phyloP scores from a whole-genome alignment of 2,113 vertebrate genomes.

The Megaceryle torquata region DNA sequence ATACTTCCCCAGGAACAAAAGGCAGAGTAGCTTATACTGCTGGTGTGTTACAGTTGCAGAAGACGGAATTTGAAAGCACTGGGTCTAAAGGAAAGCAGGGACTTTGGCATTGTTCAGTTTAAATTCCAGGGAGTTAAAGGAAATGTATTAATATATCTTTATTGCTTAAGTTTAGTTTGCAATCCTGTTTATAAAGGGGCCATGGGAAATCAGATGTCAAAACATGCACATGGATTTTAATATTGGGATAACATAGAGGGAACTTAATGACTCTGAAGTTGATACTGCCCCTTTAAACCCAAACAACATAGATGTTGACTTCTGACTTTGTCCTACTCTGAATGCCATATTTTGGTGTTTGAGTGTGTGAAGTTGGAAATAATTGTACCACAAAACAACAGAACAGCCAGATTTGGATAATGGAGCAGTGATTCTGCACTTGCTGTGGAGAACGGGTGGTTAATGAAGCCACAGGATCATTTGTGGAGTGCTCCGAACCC shows the following conservation, averaged over 20 bases:
- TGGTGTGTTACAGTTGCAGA: background rate
- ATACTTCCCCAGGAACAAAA: background rate
- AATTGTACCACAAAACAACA: background rate
- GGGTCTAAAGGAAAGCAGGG: background rate
- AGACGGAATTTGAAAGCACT: background rate
- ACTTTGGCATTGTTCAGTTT: background rate
- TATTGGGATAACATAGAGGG: background rate
- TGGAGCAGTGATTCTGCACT: background rate
- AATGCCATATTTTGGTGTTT: background rate
- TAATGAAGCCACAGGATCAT: background rate
- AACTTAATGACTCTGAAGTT: background rate
- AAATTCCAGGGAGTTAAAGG: background rate
- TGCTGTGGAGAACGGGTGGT: background rate
- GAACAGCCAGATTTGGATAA: background rate
- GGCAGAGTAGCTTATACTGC: background rate
- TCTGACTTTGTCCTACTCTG: background rate
- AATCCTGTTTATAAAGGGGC: background rate
- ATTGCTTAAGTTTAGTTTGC: background rate
- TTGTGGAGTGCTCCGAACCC: background rate
- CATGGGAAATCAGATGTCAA: background rate
- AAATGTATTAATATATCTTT: background rate
- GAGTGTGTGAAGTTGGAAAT: background rate
- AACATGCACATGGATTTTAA: accelerated
- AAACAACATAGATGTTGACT: background rate
- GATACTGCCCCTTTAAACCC: background rate